These are phyloP conservation scores for Dichetophora obliterata DNA, from an alignment of 2,888 invertebrate species.

Conservation along the genomic window DNA sequence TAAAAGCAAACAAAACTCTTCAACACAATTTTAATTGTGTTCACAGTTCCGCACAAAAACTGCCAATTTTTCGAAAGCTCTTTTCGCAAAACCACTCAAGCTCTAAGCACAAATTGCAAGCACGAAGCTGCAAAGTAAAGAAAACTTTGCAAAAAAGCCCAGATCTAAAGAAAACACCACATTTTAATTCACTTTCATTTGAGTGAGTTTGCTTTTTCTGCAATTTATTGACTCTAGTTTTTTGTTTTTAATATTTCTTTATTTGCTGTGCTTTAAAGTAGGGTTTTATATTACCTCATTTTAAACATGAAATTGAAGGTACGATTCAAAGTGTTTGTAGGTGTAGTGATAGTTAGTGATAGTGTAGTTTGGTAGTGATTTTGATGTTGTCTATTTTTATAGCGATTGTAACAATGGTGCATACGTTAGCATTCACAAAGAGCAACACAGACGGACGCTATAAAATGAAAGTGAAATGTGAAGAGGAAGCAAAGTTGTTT, in stretches of 20 bases:
- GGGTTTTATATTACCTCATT: constrained; percentile 39
- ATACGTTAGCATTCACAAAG: constrained; percentile 21
- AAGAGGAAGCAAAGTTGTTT: constrained; percentile 18
- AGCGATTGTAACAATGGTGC: neutral
- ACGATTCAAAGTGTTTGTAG: neutral
- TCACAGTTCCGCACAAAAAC: neutral
- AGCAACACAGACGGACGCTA: neutral
- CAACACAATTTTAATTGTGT: too few relatives aligned
- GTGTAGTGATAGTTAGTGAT: too few relatives aligned
- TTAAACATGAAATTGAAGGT: constrained; percentile 29
- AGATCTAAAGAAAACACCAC: constrained; percentile 27
- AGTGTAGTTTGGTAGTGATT: neutral
- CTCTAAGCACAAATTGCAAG: neutral
- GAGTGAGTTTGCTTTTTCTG: constrained; percentile 38
- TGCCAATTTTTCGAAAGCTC: neutral
- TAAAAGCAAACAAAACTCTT: too few relatives aligned
- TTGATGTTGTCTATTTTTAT: neutral
- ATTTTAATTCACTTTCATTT: constrained; percentile 48
- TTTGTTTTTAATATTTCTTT: neutral
- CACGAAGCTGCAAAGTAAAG: neutral
- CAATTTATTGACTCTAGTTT: neutral
- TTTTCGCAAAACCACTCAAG: neutral
- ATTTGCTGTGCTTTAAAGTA: neutral
- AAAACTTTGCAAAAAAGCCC: neutral
- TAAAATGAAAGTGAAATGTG: constrained; percentile 61